Evolutionary conservation across 2,888 invertebrate species (phyloP).

Genomic region (Serrognathus titanus): DNA sequence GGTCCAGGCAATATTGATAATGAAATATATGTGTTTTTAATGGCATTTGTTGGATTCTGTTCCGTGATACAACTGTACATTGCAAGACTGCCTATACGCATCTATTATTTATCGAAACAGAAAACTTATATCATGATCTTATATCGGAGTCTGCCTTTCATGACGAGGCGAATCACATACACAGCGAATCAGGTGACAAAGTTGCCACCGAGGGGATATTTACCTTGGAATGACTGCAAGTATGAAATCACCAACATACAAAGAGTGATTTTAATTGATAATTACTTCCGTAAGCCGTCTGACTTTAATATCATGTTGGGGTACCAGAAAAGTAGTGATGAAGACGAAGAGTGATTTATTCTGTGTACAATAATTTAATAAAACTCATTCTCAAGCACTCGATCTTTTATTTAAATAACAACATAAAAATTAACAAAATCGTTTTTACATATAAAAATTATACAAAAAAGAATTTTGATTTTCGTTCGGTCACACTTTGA

Average conservation of each 20-base stretch:
- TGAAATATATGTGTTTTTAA: slow-evolving; percentile 29
- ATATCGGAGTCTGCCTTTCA: slow-evolving; percentile 32
- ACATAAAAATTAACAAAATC: slow-evolving; percentile 9
- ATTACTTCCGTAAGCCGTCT: slow-evolving; percentile 40
- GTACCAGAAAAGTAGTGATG: slow-evolving; percentile 32
- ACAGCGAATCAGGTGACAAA: slow-evolving; percentile 33
- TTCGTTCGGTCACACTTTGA: neutral
- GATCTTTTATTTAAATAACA: slow-evolving; percentile 15
- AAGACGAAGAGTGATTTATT: slow-evolving; percentile 15
- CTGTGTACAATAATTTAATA: neutral
- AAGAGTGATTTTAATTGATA: slow-evolving; percentile 36
- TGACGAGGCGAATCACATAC: slow-evolving; percentile 26
- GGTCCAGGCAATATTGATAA: slow-evolving; percentile 19
- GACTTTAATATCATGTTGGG: slow-evolving; percentile 46
- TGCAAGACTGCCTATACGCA: slow-evolving; percentile 38
- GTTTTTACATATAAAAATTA: slow-evolving; percentile 1
- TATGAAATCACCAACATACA: slow-evolving; percentile 32
- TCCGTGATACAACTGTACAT: slow-evolving; percentile 31
- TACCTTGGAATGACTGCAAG: slow-evolving; percentile 36
- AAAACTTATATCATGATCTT: slow-evolving; percentile 38
- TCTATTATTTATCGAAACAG: slow-evolving; percentile 37
- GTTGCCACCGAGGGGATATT: slow-evolving; percentile 23
- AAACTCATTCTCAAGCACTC: neutral
- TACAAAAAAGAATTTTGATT: neutral
- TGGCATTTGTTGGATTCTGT: slow-evolving; percentile 28